These are phyloP conservation scores for Caiman crocodilus DNA, from an alignment of 2,797 vertebrate genomes.

Conservation along the genomic window DNA sequence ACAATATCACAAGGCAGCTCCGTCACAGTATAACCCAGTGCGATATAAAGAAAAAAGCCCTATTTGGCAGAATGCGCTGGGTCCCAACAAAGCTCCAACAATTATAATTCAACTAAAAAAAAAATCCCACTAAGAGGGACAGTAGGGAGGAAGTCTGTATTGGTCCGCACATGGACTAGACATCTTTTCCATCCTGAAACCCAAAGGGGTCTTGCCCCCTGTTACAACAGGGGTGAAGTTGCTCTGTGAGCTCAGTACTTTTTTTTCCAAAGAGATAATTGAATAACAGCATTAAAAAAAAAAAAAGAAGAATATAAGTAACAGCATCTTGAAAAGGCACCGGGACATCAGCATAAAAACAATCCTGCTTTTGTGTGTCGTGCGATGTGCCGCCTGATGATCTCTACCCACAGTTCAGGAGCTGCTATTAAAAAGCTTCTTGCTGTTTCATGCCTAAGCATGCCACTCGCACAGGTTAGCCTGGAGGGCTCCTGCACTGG, in stretches of 20 bases:
- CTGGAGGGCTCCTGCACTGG: constrained; percentile 56
- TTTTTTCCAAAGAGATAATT: neutral
- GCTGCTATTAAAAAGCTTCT: constrained; percentile 73
- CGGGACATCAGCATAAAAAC: constrained; percentile 60
- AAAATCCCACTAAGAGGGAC: constrained; percentile 50
- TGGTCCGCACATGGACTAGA: constrained; percentile 1
- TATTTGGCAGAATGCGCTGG: too few relatives aligned
- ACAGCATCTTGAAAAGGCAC: constrained; percentile 56
- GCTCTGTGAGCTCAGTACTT: neutral
- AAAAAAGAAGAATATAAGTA: constrained; percentile 33
- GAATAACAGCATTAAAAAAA: constrained; percentile 48
- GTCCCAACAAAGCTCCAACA: neutral
- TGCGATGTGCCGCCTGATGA: constrained; percentile 46
- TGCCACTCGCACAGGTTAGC: constrained; percentile 69
- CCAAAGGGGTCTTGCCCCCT: too few relatives aligned
- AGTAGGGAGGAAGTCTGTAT: constrained; percentile 58
- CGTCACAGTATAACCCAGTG: too few relatives aligned
- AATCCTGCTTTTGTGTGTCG: constrained; percentile 74
- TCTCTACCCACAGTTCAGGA: constrained; percentile 73
- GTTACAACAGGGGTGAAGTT: neutral
- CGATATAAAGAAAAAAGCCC: too few relatives aligned
- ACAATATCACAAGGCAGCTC: too few relatives aligned
- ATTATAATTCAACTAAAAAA: constrained; percentile 54
- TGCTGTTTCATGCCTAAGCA: constrained; percentile 76
- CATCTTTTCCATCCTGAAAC: neutral